Percentiles rank a stretch among this genome's conserved stretches.
Conservation (phyloP, 1,140 invertebrate species). For the Chironomus tepperi region DNA sequence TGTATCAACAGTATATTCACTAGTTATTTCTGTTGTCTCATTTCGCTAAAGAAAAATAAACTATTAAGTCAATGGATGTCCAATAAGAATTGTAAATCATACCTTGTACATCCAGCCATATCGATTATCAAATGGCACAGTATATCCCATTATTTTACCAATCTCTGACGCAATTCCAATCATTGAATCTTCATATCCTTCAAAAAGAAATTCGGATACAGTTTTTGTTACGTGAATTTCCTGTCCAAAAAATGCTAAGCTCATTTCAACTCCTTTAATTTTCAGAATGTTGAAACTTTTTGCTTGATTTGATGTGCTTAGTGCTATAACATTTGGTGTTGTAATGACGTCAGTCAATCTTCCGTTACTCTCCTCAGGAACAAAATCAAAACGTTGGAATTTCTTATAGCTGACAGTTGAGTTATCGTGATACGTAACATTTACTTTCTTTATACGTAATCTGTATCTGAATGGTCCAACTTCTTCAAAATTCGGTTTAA, state of each 20-base stretch:
- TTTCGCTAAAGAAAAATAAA: constrained; percentile 52
- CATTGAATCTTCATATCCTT: constrained; percentile 64
- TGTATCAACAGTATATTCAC: constrained; percentile 62
- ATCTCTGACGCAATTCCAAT: constrained; percentile 44
- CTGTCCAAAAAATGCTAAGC: neutral
- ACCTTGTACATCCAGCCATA: constrained; percentile 78
- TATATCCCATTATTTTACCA: constrained; percentile 46
- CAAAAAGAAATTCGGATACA: constrained; percentile 62
- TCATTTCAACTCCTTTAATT: neutral
- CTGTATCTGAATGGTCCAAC: constrained; percentile 65
- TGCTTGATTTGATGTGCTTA: neutral
- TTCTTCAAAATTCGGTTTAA: constrained; percentile 56
- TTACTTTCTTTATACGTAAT: constrained; percentile 58
- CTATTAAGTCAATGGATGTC: neutral
- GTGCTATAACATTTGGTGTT: constrained; percentile 70
- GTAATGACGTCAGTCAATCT: constrained; percentile 62
- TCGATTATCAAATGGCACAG: constrained; percentile 48
- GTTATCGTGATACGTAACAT: constrained; percentile 56
- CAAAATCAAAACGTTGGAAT: constrained; percentile 66
- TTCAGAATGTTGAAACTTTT: neutral
- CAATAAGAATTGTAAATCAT: constrained; percentile 33
- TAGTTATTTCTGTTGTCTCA: constrained; percentile 58
- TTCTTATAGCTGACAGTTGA: constrained; percentile 71
- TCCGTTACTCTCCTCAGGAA: constrained; percentile 60
- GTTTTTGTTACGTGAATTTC: constrained; percentile 52